Conservation (phyloP, 2,797 vertebrate genomes). For the Delichon dasypus region DNA sequence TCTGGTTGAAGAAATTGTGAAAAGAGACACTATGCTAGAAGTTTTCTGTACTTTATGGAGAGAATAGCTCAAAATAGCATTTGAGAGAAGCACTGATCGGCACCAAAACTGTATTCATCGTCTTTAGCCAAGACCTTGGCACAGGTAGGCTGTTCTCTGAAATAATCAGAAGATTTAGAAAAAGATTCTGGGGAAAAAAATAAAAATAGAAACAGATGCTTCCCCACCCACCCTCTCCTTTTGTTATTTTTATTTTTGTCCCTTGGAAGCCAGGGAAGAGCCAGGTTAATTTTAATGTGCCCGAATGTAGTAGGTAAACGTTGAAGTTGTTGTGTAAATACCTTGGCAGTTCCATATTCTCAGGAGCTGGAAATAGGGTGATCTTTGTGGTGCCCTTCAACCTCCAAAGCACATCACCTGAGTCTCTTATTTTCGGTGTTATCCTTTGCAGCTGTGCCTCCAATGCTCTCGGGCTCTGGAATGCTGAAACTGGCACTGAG, state of each 20-base stretch:
- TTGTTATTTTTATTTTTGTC: background rate
- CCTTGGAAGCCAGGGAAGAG: background rate
- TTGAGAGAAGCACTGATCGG: background rate
- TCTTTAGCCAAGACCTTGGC: background rate
- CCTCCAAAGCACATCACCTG: background rate
- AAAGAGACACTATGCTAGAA: background rate
- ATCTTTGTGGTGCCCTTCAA: background rate
- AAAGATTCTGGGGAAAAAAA: background rate
- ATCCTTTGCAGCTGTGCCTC: background rate
- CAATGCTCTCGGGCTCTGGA: background rate
- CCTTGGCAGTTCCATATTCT: background rate
- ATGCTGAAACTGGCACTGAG: background rate
- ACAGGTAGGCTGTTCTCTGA: background rate
- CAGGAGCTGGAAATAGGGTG: background rate
- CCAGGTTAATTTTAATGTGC: background rate
- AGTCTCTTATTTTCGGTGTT: background rate
- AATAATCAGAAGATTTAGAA: background rate
- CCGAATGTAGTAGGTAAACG: background rate
- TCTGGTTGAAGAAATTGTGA: background rate
- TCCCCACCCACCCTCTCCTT: background rate
- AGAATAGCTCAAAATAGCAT: background rate
- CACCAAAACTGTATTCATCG: background rate
- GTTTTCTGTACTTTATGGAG: background rate
- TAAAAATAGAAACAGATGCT: background rate
- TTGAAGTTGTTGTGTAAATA: background rate